Conservation (phyloP, 2,113 vertebrate genomes). For the Columba livia region DNA sequence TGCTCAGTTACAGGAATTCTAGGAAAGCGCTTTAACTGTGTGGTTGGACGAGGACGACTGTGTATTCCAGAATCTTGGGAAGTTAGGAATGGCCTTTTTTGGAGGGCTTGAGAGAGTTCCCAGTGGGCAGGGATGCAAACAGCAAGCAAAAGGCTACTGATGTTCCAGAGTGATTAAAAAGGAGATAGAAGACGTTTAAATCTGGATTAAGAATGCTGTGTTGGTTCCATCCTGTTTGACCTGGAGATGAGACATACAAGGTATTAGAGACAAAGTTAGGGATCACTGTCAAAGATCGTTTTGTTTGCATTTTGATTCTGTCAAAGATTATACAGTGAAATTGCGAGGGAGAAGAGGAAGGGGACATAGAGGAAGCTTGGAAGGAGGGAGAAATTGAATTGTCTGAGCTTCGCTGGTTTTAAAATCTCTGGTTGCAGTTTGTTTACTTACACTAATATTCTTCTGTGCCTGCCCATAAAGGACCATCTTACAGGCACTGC, state of each 20-base stretch:
- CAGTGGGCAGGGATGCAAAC: neutral
- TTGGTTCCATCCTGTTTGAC: neutral
- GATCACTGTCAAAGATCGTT: neutral
- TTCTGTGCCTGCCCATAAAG: neutral
- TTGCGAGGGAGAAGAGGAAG: neutral
- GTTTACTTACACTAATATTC: neutral
- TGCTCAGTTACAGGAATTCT: neutral
- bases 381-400: neutral
- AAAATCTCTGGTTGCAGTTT: neutral
- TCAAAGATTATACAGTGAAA: neutral
- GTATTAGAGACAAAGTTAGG: neutral
- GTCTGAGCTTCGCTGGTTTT: neutral
- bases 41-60: neutral
- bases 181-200: neutral
- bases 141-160: neutral
- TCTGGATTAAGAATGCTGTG: neutral
- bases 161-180: neutral
- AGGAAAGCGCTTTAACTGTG: neutral
- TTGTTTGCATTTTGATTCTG: neutral
- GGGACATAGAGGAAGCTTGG: neutral
- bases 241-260: neutral
- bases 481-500: neutral
- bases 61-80: neutral
- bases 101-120: neutral
- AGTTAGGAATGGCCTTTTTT: neutral